Conservation (phyloP, 37 sponge, comb jelly and placozoan genomes). For the Hexactinellida sp. region DNA sequence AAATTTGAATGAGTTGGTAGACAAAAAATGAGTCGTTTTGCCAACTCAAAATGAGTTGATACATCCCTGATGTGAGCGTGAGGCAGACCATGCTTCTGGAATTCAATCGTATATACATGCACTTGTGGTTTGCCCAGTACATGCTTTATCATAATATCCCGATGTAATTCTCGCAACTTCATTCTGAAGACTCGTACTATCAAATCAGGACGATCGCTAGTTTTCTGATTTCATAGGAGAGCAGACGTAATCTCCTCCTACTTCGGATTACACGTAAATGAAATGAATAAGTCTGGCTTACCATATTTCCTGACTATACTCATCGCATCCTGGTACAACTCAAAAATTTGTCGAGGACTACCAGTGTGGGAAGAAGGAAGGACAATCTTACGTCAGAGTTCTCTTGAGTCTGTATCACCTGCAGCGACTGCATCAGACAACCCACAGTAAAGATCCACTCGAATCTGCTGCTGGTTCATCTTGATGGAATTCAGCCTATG, state of each 20-base stretch:
- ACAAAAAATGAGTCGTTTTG: no score
- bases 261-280: conserved; percentile 16
- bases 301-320: conserved; percentile 12
- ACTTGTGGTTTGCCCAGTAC: background rate
- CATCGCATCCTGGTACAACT: conserved; percentile 16
- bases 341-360: background rate
- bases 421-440: conserved; percentile 17
- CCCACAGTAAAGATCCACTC: background rate
- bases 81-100: conserved; percentile 31
- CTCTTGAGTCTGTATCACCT: background rate
- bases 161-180: background rate
- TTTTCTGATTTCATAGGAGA: background rate
- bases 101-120: background rate
- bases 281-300: background rate
- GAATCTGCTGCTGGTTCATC: background rate
- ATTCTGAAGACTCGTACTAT: background rate
- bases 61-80: no score
- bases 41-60: no score
- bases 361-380: conserved; percentile 15
- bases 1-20: no score
- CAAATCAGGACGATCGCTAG: background rate
- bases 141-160: background rate
- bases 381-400: background rate
- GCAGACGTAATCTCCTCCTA: background rate
- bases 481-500: background rate